Base-by-base conservation (phyloP, 1,140 invertebrate genomes). In the Leguminivora glycinivorella region DNA sequence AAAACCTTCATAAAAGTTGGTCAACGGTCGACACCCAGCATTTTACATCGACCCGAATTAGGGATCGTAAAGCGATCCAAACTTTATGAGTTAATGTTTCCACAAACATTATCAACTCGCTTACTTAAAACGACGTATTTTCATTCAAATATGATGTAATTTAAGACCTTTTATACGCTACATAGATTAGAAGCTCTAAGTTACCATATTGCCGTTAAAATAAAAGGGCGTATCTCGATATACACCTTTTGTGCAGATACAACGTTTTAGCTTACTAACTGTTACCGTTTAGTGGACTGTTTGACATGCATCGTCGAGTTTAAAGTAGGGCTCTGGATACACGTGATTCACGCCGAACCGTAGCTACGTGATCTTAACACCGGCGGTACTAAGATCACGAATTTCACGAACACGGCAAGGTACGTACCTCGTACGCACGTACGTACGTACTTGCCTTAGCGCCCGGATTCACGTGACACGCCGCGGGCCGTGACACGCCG, bases 31-130 rank as follows among this genome's bases (percentile, higher is more conserved):
- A 2, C 31, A 17, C 9, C 26, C 6, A 6, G 12, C 24, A 60
- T 63, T 60, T 60, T 63, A 63, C 31, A 63, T 63, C 26, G 56
- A 63, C 12, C 26, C 58, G n/a, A 63, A 63, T 63, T 63, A 63
- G 58, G 26, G 4, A 29, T 63, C 58, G 58, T 63, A 63, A 63
- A 63, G 58, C 58, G 34, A 63, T 63, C 26, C 31, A 3, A 63
- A 17, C 19, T 26, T 63, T 63, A 63, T 63, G 58, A 63, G 58
- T 63, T 34, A 63, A 63, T 63, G 58, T 31, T 63, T 17, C 58
- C 17, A 63, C 58, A 63, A 34, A 63, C 58, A 63, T 63, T 19
- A 52, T 2, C 34, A 14, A 47, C 43, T 7, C 6, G 43, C 43
- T 52, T 52, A 19, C 47, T 9, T 22, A 52, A 52, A 52, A 52